phyloP scores from a whole-genome alignment of 2,113 vertebrate species.

The Hemichromis elongatus region DNA sequence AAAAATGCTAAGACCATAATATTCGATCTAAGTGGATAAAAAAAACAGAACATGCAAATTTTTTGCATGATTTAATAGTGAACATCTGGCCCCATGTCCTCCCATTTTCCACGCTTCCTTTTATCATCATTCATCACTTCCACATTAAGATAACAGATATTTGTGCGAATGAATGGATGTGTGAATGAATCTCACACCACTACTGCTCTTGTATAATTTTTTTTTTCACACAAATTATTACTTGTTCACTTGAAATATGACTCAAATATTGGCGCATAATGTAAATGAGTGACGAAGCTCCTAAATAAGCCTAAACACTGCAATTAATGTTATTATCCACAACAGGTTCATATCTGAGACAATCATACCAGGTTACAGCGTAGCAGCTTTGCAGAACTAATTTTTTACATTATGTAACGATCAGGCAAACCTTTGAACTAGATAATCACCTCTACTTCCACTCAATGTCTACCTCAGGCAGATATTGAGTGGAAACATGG shows the following conservation, averaged over 20 bases:
- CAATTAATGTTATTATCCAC: neutral
- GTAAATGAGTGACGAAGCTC: neutral
- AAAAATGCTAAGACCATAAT: neutral
- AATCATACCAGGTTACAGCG: neutral
- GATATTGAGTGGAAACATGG: neutral
- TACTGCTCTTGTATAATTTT: neutral
- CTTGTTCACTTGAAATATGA: neutral
- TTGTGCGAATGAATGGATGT: neutral
- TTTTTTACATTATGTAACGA: neutral
- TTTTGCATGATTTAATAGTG: neutral
- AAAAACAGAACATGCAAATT: neutral
- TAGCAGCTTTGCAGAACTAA: neutral
- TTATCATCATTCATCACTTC: neutral
- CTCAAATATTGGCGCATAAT: neutral
- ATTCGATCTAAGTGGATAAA: neutral
- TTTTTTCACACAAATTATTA: neutral
- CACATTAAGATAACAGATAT: neutral
- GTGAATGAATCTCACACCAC: neutral
- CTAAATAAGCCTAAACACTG: neutral
- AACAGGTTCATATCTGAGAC: neutral
- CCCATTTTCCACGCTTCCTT: neutral
- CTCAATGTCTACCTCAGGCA: neutral
- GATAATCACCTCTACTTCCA: neutral
- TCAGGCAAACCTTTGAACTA: neutral
- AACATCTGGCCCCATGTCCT: neutral